A percentile compares a stretch with the other conserved stretches of the same genome.
phyloP scores from a whole-genome alignment of 2,113 vertebrate genomes.

The Condylura cristata region DNA sequence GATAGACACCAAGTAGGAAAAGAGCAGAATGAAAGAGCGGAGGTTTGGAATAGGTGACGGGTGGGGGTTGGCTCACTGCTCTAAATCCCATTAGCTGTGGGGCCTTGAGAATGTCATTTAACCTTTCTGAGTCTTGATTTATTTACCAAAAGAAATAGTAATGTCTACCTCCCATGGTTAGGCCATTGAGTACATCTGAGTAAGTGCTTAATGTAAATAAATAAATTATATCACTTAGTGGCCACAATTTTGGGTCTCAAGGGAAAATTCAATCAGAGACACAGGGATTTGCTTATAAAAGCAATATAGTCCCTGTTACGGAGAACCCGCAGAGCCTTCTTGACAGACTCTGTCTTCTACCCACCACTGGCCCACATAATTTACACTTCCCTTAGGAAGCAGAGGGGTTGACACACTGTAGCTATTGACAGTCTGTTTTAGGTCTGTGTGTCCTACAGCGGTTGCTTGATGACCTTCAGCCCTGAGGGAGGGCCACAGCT shows the following conservation, averaged over 20 bases:
- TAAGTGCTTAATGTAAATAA: not conserved
- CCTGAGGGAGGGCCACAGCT: not conserved
- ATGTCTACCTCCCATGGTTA: not conserved
- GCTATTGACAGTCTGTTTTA: not conserved
- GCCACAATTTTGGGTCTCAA: not conserved
- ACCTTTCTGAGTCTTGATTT: not conserved
- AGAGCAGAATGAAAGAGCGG: not conserved
- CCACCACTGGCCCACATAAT: not conserved
- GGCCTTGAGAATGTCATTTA: not conserved
- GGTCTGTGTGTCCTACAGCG: not conserved
- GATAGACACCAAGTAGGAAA: not conserved
- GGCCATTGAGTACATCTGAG: not conserved
- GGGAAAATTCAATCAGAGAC: not conserved
- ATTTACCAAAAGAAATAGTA: not conserved
- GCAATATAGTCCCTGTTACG: not conserved
- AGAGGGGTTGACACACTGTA: not conserved
- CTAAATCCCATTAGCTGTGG: not conserved
- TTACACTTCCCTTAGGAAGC: not conserved
- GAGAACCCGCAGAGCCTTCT: not conserved
- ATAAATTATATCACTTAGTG: not conserved
- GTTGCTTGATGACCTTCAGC: not conserved
- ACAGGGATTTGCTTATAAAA: not conserved
- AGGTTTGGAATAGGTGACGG: not conserved
- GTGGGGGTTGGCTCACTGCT: not conserved
- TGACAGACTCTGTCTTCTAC: not conserved